phyloP scores from a whole-genome alignment of 2,113 vertebrate species.

The Rhagologus leucostigma region DNA sequence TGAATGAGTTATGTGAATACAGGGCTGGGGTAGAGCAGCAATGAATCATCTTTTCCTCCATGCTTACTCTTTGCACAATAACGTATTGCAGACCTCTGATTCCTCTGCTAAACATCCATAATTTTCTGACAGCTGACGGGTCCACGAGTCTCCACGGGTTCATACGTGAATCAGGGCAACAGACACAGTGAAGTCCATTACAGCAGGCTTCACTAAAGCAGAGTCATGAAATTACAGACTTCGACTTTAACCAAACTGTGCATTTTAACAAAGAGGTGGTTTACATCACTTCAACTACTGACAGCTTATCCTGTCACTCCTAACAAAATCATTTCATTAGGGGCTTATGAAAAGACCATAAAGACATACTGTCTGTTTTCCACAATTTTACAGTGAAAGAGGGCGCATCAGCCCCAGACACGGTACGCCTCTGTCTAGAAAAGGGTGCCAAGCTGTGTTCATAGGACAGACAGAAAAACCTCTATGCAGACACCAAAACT shows the following conservation, averaged over 20 bases:
- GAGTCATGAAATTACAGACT: background rate
- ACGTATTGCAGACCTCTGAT: background rate
- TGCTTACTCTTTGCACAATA: background rate
- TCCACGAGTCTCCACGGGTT: background rate
- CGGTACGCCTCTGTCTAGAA: accelerated
- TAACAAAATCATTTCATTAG: background rate
- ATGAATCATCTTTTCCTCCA: background rate
- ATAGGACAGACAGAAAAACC: background rate
- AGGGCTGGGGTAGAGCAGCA: background rate
- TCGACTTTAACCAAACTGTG: background rate
- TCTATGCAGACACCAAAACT: accelerated
- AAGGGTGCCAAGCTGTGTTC: background rate
- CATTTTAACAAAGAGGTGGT: background rate
- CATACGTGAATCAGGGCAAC: background rate
- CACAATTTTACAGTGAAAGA: background rate
- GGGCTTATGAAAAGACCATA: background rate
- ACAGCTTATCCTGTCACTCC: background rate
- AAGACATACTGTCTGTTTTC: background rate
- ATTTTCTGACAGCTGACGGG: background rate
- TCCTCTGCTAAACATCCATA: background rate
- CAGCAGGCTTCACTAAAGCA: background rate
- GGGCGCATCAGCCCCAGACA: background rate
- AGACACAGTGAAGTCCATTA: background rate
- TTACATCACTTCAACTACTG: background rate
- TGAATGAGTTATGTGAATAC: background rate